Percentiles rank a stretch among this genome's conserved stretches.
Conservation (phyloP, 2,797 vertebrate species). For the Hephaestus fuliginosus region DNA sequence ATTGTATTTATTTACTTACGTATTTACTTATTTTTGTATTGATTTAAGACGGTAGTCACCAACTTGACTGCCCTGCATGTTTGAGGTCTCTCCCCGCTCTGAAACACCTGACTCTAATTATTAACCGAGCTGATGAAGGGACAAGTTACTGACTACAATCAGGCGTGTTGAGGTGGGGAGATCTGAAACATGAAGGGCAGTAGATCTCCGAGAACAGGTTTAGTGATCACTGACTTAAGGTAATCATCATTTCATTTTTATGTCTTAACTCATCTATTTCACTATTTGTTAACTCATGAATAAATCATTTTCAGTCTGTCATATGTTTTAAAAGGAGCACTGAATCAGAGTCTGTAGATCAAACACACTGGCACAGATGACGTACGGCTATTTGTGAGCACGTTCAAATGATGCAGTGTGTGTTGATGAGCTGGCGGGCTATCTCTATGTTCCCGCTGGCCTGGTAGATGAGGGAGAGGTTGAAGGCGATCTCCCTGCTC, state of each 20-base stretch:
- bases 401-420: slow-evolving; percentile 68
- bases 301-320: background rate
- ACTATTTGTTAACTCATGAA: background rate
- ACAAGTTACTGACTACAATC: too few relatives aligned
- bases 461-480: slow-evolving; percentile 81
- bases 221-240: background rate
- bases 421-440: slow-evolving; percentile 69
- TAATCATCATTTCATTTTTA: background rate
- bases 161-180: too few relatives aligned
- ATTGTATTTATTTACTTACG: background rate
- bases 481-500: slow-evolving; percentile 77
- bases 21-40: background rate
- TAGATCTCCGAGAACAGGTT: too few relatives aligned
- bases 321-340: background rate
- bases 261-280: background rate
- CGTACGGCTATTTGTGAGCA: background rate
- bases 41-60: too few relatives aligned
- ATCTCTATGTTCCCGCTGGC: slow-evolving; percentile 72
- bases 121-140: too few relatives aligned
- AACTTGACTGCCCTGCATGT: too few relatives aligned
- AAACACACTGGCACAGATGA: background rate
- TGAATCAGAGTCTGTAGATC: background rate
- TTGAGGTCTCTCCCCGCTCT: too few relatives aligned
- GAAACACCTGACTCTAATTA: too few relatives aligned
- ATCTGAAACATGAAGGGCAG: too few relatives aligned